A percentile compares a stretch with the other conserved stretches of the same genome.
Evolutionary conservation across 2,113 vertebrate species (phyloP).

Genomic region (Chionis minor): DNA sequence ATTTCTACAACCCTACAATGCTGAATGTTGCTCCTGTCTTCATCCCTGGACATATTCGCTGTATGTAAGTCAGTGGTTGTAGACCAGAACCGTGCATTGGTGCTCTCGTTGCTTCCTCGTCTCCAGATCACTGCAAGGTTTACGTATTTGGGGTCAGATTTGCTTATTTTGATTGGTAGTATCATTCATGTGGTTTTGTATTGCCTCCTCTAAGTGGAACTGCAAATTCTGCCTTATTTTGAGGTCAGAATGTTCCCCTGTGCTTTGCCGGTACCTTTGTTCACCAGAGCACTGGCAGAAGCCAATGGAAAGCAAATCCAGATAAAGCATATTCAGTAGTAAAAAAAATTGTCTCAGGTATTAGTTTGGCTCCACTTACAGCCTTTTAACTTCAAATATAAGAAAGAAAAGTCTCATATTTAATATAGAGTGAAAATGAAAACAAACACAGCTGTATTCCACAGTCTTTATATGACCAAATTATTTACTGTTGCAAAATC

Average conservation of each 20-base stretch:
- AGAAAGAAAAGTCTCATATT: background rate
- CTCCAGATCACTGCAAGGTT: background rate
- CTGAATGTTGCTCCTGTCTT: background rate
- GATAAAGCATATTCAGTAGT: background rate
- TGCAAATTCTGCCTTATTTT: background rate
- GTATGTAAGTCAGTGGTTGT: background rate
- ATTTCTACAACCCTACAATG: background rate
- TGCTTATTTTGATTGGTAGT: background rate
- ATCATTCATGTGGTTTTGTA: background rate
- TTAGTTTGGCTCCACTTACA: background rate
- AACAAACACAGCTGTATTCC: background rate
- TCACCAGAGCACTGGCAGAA: background rate
- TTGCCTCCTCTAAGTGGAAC: background rate
- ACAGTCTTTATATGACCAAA: background rate
- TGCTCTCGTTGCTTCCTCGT: background rate
- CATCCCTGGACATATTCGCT: background rate
- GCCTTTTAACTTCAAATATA: background rate
- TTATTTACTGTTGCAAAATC: background rate
- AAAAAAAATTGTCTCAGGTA: background rate
- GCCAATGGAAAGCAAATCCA: background rate
- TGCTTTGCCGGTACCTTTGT: background rate
- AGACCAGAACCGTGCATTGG: background rate
- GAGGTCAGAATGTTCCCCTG: background rate
- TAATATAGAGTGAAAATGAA: background rate
- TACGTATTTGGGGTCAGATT: background rate